These are phyloP conservation scores for Mercenaria mercenaria DNA, from an alignment of 1,140 invertebrate species.

Conservation along the genomic window DNA sequence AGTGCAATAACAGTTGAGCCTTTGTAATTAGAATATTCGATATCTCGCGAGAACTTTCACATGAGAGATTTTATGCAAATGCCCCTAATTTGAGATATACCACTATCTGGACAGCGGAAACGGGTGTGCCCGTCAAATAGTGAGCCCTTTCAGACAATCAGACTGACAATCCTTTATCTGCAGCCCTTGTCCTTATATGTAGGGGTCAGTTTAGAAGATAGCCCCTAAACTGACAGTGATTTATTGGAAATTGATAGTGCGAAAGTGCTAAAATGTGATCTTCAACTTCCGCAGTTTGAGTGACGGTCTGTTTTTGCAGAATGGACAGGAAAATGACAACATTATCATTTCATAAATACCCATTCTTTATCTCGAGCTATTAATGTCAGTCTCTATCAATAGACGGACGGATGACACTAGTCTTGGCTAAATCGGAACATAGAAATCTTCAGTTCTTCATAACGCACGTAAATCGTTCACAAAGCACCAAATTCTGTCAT, in stretches of 20 bases:
- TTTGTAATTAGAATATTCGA: background rate
- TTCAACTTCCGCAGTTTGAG: slow-evolving; percentile 25
- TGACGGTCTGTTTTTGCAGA: slow-evolving; percentile 50
- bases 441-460: background rate
- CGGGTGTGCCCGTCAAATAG: slow-evolving; percentile 14
- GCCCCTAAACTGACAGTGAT: slow-evolving; percentile 59
- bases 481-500: background rate
- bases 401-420: background rate
- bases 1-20: background rate
- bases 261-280: slow-evolving; percentile 55
- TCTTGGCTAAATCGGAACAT: too few relatives aligned
- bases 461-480: background rate
- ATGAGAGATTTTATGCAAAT: slow-evolving; percentile 13
- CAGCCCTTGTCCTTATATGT: slow-evolving; percentile 18
- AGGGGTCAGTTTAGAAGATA: slow-evolving; percentile 2
- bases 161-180: slow-evolving; percentile 36
- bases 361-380: slow-evolving; percentile 10
- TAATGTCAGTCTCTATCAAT: slow-evolving; percentile 14
- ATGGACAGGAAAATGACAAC: slow-evolving; percentile 12
- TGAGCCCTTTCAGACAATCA: background rate
- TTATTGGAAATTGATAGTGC: slow-evolving; percentile 48
- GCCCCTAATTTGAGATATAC: slow-evolving; percentile 4
- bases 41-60: background rate
- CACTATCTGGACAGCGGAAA: slow-evolving; percentile 31
- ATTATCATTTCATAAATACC: slow-evolving; percentile 64